Conservation (phyloP, 2,797 vertebrate species). For the Zonotrichia albicollis region DNA sequence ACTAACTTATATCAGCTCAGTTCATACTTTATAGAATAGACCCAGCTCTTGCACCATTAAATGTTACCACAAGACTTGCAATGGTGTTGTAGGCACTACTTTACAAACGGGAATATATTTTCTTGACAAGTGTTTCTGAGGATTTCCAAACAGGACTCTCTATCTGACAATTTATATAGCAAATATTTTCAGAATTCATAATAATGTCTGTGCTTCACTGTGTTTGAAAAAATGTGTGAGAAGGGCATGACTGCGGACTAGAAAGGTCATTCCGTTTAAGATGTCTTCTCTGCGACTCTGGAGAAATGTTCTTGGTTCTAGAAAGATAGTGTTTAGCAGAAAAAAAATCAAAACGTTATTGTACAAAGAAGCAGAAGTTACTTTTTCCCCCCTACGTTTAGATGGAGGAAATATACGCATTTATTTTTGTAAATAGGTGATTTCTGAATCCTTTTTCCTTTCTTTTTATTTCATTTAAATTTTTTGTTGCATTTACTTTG, state of each 20-base stretch:
- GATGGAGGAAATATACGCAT: not conserved
- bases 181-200: constrained; percentile 7
- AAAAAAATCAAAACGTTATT: not conserved
- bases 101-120: not conserved
- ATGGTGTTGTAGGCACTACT: not conserved
- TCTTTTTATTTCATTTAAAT: not conserved
- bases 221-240: constrained; percentile 34
- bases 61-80: not conserved
- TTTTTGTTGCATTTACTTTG: constrained; percentile 49
- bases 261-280: constrained; percentile 11
- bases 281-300: not conserved
- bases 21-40: not conserved
- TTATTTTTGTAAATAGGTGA: not conserved
- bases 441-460: constrained; percentile 25
- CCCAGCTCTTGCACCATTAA: not conserved
- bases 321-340: constrained; percentile 30
- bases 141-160: not conserved
- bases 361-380: not conserved
- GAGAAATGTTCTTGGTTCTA: not conserved
- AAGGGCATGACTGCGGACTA: constrained; percentile 3
- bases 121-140: not conserved
- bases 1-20: not conserved
- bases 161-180: not conserved
- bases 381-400: not conserved
- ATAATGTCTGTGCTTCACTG: not conserved